Evolutionary conservation across 2,888 invertebrate species (phyloP).

Genomic region (Dinocampus coccinellae): DNA sequence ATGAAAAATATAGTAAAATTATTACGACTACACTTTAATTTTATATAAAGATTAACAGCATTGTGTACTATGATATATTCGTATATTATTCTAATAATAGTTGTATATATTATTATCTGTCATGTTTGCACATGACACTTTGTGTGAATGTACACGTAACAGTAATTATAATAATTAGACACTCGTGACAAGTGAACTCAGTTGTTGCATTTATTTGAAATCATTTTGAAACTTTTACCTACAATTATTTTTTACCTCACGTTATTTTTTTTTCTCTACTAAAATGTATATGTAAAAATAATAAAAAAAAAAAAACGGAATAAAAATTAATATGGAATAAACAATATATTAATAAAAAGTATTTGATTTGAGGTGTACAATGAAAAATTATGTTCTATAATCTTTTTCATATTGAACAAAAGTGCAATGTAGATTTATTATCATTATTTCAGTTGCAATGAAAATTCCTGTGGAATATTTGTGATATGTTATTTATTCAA

Average conservation of each 20-base stretch:
- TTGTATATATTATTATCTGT: background rate
- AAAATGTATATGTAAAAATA: background rate
- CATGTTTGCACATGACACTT: background rate
- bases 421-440: too few species aligned
- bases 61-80: background rate
- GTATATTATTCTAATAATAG: background rate
- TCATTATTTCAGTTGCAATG: too few species aligned
- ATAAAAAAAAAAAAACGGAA: background rate
- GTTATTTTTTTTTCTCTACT: background rate
- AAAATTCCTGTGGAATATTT: too few species aligned
- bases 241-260: slow-evolving; percentile 8
- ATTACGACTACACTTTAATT: too few species aligned
- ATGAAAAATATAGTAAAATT: too few species aligned
- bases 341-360: background rate
- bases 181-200: slow-evolving; percentile 3
- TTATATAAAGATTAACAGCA: background rate
- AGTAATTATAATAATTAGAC: slow-evolving; percentile 22
- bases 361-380: too few species aligned
- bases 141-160: slow-evolving; percentile 1
- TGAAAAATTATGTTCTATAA: too few species aligned
- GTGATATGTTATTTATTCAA: too few species aligned
- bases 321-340: background rate
- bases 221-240: background rate
- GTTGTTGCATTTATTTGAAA: background rate
- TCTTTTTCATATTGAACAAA: too few species aligned